Percentiles rank a stretch among this genome's conserved stretches.
phyloP scores from a whole-genome alignment of 2,888 invertebrate species.

The Bellardia bayeri region DNA sequence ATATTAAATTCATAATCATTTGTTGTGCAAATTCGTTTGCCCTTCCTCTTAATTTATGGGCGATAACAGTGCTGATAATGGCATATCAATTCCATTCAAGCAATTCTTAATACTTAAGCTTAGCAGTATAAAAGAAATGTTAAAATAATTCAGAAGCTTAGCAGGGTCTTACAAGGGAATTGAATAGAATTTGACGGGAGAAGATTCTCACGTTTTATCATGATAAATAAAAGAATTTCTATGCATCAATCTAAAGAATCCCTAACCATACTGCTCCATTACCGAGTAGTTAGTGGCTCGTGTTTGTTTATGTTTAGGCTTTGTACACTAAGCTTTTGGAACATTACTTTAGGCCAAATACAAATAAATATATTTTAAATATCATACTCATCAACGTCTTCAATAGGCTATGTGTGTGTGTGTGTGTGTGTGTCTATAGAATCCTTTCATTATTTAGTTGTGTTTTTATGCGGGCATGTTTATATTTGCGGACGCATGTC shows the following conservation, averaged over 20 bases:
- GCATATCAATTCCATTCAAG: slow-evolving; percentile 8
- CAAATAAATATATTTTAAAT: slow-evolving; percentile 69
- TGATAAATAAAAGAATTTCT: slow-evolving; percentile 52
- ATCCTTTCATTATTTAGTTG: slow-evolving; percentile 36
- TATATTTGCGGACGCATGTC: slow-evolving; percentile 72
- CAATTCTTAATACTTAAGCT: slow-evolving; percentile 15
- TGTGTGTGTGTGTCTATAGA: slow-evolving; percentile 10
- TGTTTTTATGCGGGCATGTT: slow-evolving; percentile 57
- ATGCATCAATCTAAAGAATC: slow-evolving; percentile 45
- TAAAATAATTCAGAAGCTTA: slow-evolving; percentile 58
- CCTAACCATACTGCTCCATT: not conserved
- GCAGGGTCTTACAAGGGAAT: slow-evolving; percentile 38
- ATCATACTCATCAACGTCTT: slow-evolving; percentile 48
- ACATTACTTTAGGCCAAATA: slow-evolving; percentile 66
- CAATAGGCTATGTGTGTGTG: no score
- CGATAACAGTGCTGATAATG: slow-evolving; percentile 42
- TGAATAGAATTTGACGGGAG: slow-evolving; percentile 30
- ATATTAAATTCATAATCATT: slow-evolving; percentile 80
- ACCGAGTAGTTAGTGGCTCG: slow-evolving; percentile 21
- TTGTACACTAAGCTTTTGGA: slow-evolving; percentile 35
- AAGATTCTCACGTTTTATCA: slow-evolving; percentile 69
- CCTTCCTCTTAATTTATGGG: not conserved
- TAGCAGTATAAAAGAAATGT: slow-evolving; percentile 16
- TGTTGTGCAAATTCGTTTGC: slow-evolving; percentile 81
- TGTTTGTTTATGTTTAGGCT: slow-evolving; percentile 52